Conservation (phyloP, 2,113 vertebrate species). For the Collichthys lucidus region DNA sequence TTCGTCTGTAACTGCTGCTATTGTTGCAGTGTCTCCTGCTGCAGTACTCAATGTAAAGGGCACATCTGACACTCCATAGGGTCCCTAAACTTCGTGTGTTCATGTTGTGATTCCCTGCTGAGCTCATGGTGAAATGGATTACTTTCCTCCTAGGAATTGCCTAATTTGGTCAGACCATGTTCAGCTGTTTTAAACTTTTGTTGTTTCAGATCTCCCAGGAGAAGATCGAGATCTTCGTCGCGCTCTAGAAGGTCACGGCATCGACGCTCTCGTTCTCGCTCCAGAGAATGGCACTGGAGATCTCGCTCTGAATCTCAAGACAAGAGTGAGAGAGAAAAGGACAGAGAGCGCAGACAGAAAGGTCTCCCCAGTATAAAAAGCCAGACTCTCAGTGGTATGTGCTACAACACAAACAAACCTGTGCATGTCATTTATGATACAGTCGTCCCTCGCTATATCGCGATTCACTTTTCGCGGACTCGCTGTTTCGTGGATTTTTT, state of each 20-base stretch:
- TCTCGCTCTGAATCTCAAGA: constrained; percentile 91
- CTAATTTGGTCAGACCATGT: neutral
- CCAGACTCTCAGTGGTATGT: constrained; percentile 93
- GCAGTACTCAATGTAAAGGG: neutral
- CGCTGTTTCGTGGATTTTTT: too few species aligned
- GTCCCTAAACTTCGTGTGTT: neutral
- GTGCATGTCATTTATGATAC: neutral
- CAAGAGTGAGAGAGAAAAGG: constrained; percentile 88
- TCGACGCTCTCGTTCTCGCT: constrained; percentile 88
- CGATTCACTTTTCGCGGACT: too few species aligned
- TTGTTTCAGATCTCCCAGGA: constrained; percentile 90
- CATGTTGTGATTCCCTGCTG: neutral
- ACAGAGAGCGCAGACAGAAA: constrained; percentile 91
- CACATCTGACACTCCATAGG: neutral
- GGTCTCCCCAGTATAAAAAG: constrained; percentile 91
- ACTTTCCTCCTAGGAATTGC: neutral
- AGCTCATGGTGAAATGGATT: neutral
- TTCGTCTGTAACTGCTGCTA: neutral
- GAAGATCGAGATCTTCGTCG: constrained; percentile 91
- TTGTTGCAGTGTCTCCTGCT: neutral
- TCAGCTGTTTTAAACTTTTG: neutral
- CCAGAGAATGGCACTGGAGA: constrained; percentile 88
- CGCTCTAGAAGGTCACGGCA: constrained; percentile 88
- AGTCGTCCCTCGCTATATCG: too few species aligned
- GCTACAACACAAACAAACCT: neutral